Conservation (phyloP, 2,113 vertebrate genomes). For the Phylloscopus whistleri region DNA sequence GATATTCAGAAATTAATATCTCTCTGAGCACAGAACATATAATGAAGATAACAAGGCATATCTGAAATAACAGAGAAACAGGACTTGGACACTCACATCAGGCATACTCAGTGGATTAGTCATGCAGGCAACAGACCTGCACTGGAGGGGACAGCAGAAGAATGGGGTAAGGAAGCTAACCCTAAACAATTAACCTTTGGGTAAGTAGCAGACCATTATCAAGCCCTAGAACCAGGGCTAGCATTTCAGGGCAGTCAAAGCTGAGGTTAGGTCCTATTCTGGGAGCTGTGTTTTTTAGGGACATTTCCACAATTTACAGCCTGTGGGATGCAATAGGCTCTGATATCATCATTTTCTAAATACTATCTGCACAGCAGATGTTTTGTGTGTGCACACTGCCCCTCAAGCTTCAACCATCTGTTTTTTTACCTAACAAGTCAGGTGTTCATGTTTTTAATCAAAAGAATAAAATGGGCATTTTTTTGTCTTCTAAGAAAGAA, state of each 20-base stretch:
- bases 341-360: background rate
- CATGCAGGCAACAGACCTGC: background rate
- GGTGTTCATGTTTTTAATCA: background rate
- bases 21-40: background rate
- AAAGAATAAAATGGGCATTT: background rate
- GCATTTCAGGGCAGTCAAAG: background rate
- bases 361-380: background rate
- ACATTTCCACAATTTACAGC: background rate
- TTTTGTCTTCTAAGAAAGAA: background rate
- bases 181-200: background rate
- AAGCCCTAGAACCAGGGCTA: background rate
- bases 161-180: background rate
- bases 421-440: background rate
- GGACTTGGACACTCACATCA: background rate
- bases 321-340: background rate
- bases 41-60: background rate
- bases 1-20: constrained; percentile 2
- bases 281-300: background rate
- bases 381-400: background rate
- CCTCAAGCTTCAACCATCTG: constrained; percentile 4
- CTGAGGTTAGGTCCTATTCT: background rate
- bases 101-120: background rate
- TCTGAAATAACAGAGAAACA: background rate
- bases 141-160: background rate
- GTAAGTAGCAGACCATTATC: background rate